These are phyloP conservation scores for Drosophila pseudotakahashii DNA, from an alignment of 2,888 invertebrate species.

Conservation along the genomic window DNA sequence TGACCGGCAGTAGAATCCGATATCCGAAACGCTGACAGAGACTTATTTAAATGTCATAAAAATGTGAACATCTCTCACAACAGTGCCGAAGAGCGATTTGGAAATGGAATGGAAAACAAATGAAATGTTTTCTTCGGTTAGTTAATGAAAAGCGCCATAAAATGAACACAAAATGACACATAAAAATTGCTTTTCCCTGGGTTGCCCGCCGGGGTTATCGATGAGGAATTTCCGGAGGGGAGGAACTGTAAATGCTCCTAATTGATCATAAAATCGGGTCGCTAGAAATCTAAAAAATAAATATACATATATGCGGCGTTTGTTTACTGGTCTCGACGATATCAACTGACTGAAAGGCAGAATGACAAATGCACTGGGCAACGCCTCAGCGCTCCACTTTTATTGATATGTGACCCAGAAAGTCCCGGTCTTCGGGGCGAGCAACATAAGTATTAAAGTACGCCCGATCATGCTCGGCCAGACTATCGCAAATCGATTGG, in stretches of 20 bases:
- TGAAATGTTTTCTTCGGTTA: slow-evolving; percentile 66
- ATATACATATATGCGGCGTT: slow-evolving; percentile 18
- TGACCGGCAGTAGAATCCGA: slow-evolving; percentile 55
- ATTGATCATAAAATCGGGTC: slow-evolving; percentile 71
- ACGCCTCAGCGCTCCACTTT: slow-evolving; percentile 58
- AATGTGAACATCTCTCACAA: slow-evolving; percentile 61
- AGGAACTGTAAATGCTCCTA: slow-evolving; percentile 71
- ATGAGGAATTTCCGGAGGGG: slow-evolving; percentile 32
- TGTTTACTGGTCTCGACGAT: slow-evolving; percentile 43
- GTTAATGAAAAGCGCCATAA: slow-evolving; percentile 73
- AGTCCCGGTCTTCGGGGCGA: slow-evolving; percentile 17
- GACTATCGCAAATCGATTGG: slow-evolving; percentile 72
- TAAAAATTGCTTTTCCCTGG: slow-evolving; percentile 40
- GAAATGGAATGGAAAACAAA: slow-evolving; percentile 47
- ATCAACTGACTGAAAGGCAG: slow-evolving; percentile 30
- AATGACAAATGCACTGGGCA: slow-evolving; percentile 68
- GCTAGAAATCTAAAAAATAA: slow-evolving; percentile 24
- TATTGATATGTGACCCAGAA: slow-evolving; percentile 76
- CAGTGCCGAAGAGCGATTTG: slow-evolving; percentile 35
- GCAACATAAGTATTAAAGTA: slow-evolving; percentile 5
- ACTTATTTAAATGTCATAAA: slow-evolving; percentile 77
- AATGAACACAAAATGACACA: slow-evolving; percentile 64
- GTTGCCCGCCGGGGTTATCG: slow-evolving; percentile 51
- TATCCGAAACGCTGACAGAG: slow-evolving; percentile 71
- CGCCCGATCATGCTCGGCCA: slow-evolving; percentile 18